Evolutionary conservation across 2,113 vertebrate genomes (phyloP), one percentile per base, ranked within the genome.

Genomic region (Trematomus loennbergii): DNA sequence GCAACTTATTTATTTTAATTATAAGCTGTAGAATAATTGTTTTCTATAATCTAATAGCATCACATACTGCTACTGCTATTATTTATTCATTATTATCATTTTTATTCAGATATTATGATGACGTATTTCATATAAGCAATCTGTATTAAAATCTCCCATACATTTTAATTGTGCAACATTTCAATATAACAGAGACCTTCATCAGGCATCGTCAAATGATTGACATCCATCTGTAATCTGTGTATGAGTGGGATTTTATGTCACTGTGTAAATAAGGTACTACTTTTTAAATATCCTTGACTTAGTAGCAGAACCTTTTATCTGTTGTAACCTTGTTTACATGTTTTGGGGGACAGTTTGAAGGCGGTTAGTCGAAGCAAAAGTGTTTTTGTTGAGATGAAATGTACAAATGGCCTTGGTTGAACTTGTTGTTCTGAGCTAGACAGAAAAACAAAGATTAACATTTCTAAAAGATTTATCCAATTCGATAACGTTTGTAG

Each of bases 281-380:
- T 12, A 55, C 9, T 52, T 8, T 43, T 78, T 61, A 81, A 69
- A 73, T 10, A 83, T 75, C 73, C 72, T 82, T 78, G 75, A 69
- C 50, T 45, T 43, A 12, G 49, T 52, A 71, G 46, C 54, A 78
- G 49, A 66, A 52, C 22, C 6, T 59, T 49, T 48, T 70, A 83
- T 72, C 58, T 36, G 33, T 46, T 53, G 45, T 49, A 68, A 62
- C 45, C 17, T 15, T 72, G 79, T 81, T 84, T 45, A 46, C 53
- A 58, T 78, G 75, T 79, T 79, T 78, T 75, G 45, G 71, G 18
- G 84, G 79, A 63, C 18, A 20, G 57, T 64, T 66, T 65, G 60
- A 74, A 20, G 10, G 29, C 1, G 0, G 12, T 40, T 50, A 76
- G 86, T 77, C 80, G 82, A 78, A 89, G 50, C 75, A 70, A 59